Evolutionary conservation across 2,113 vertebrate species (phyloP).

Genomic region (Chaetorhynchus papuensis): DNA sequence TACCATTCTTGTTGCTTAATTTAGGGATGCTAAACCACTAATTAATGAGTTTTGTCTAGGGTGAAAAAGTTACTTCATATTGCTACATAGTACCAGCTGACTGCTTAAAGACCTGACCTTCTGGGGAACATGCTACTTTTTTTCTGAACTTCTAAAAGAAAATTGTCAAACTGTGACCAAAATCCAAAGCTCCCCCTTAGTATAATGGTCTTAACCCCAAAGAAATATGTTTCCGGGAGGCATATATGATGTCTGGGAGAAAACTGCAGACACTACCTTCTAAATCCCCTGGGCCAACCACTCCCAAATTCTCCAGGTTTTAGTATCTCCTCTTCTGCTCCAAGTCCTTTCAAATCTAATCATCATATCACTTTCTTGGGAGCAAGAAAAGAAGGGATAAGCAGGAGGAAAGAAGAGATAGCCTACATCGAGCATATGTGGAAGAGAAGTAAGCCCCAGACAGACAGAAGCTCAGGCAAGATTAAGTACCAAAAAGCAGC

Average conservation of each 20-base stretch:
- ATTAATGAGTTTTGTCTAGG: not conserved
- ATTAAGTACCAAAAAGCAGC: not conserved
- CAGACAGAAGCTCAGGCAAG: not conserved
- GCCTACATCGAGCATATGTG: not conserved
- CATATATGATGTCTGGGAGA: not conserved
- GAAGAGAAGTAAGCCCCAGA: not conserved
- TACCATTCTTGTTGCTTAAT: not conserved
- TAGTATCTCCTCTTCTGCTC: not conserved
- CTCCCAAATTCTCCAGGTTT: not conserved
- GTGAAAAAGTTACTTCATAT: not conserved
- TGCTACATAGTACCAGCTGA: not conserved
- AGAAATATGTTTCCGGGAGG: not conserved
- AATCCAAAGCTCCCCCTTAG: not conserved
- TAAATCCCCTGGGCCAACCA: not conserved
- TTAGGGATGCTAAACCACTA: not conserved
- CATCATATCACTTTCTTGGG: not conserved
- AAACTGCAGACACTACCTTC: not conserved
- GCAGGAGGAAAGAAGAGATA: not conserved
- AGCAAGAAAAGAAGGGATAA: not conserved
- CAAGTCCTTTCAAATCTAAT: not conserved
- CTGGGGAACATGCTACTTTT: not conserved
- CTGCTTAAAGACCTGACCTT: not conserved
- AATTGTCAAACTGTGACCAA: not conserved
- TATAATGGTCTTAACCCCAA: not conserved
- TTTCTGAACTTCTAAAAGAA: not conserved